Evolutionary conservation across 1,140 invertebrate genomes (phyloP), one percentile per base, ranked within the genome.

Genomic region (Battus philenor): DNA sequence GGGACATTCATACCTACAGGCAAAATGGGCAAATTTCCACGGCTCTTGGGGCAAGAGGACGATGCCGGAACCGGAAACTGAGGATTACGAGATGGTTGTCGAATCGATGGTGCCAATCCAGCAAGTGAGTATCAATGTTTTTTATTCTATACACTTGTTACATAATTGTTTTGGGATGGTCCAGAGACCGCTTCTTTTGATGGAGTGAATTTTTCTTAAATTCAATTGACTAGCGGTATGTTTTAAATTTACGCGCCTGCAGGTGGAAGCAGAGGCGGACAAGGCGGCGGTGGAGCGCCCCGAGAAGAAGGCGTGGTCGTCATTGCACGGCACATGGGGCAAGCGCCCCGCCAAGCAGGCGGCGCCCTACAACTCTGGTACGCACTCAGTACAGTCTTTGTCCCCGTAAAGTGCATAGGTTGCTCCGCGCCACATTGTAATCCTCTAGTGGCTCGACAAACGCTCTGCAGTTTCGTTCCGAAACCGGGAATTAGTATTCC

Each of bases 1-100:
- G 15, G 1, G 8, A 8, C 2, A 38, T 4, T 15, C 39, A 17
- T 50, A 4, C 16, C 10, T 47, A 9, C 47, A 83, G 76, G 71
- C 77, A 30, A 79, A 72, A 47, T 91, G 90, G 90, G 81, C 88
- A 4, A 88, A 88, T 47, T 78, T 91, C 53, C 88, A 89, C 54
- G 88, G 88, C 2, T 87, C 88, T 0, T 92, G 90, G 90, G 90
- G 90, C 39, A 91, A 91, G 65, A 74, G 90, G 1, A 68, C 74
- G 1, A 88, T 88, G 78, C 83, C 87, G 34, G 87, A 88, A 34
- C 86, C 91, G 44, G 88, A 90, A 47, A 87, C 87, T 20, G 88
- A 89, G 22, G 76, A 83, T 50, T 54, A 75, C 9, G 80, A 79
- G 32, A 49, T 69, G 4, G 55, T 54, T 8, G 52, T 71, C 18